Conservation (phyloP, 2,113 vertebrate species). For the Thamnophis sirtalis region DNA sequence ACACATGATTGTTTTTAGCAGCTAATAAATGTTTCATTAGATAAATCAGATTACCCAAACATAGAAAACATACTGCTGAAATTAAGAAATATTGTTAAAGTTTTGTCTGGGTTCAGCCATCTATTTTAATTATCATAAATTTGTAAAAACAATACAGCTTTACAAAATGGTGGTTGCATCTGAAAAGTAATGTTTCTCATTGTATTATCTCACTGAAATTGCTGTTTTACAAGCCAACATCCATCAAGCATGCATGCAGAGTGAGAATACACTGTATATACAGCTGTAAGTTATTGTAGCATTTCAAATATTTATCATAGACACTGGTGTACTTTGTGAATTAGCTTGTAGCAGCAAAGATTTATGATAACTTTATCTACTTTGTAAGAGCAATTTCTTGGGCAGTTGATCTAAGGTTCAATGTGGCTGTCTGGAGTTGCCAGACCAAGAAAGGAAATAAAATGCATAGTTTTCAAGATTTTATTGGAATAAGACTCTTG, state of each 20-base stretch:
- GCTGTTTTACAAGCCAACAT: slow-evolving; percentile 19
- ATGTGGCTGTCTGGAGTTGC: neutral
- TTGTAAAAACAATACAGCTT: neutral
- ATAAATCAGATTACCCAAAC: slow-evolving; percentile 36
- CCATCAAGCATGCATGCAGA: neutral
- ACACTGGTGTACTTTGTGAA: slow-evolving; percentile 21
- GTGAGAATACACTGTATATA: slow-evolving; percentile 42
- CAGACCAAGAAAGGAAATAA: neutral
- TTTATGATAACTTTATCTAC: slow-evolving; percentile 27
- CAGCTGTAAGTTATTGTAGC: slow-evolving; percentile 49
- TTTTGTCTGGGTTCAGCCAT: slow-evolving; percentile 29
- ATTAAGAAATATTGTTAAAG: neutral
- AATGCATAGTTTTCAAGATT: neutral
- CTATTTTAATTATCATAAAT: neutral
- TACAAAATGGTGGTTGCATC: rapidly evolving
- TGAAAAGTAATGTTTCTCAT: neutral
- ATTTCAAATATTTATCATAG: slow-evolving; percentile 41
- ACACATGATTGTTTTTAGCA: slow-evolving; percentile 1
- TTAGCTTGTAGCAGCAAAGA: slow-evolving; percentile 26
- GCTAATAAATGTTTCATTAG: slow-evolving; percentile 48
- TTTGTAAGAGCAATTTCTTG: neutral
- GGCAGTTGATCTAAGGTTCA: neutral
- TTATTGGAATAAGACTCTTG: neutral
- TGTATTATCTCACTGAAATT: neutral
- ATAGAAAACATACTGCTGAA: neutral